Evolutionary conservation across 2,113 vertebrate genomes (phyloP), one percentile per base, ranked within the genome.

Genomic region (Misgurnus mizolepis): DNA sequence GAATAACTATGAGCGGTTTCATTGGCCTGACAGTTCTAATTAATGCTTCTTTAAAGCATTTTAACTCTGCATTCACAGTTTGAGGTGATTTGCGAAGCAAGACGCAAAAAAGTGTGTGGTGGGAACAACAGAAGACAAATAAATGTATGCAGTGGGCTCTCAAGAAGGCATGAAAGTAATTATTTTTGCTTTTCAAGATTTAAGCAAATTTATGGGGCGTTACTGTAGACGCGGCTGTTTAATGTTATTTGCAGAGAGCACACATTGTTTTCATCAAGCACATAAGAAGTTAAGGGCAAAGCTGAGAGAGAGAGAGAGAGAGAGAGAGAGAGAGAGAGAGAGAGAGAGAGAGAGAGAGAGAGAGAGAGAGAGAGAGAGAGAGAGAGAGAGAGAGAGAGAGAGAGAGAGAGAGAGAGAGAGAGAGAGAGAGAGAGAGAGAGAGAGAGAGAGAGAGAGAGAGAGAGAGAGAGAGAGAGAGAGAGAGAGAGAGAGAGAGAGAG

Each of bases 121-220:
- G 47, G 69, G 39, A 56, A 34, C 27, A 34, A 71, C 73, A 68
- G 55, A 43, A 79, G 83, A 70, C 76, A 86, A 87, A 88, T 85
- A 74, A 84, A 80, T 82, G 79, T 83, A 56, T 67, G 79, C 80
- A 80, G 72, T 49, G 75, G 39, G 82, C 90, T 87, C 70, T 81
- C 86, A 86, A 86, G 56, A 82, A 91, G 89, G 88, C 90, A 91
- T 91, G 85, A 89, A 89, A 85, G 85, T 88, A 76, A 82, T 82
- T 86, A 81, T 85, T 85, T 86, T 83, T 82, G 69, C 83, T 89
- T 87, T 90, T 90, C 68, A 76, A 86, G 85, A 88, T 85, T 89
- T 86, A 80, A 90, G 88, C 87, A 91, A 90, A 90, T 92, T 91
- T 90, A 92, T 90, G 87, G 84, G 82, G 85, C 86, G 88, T 91